These are phyloP conservation scores for Tachina fera DNA, from an alignment of 2,888 invertebrate species.

Conservation along the genomic window DNA sequence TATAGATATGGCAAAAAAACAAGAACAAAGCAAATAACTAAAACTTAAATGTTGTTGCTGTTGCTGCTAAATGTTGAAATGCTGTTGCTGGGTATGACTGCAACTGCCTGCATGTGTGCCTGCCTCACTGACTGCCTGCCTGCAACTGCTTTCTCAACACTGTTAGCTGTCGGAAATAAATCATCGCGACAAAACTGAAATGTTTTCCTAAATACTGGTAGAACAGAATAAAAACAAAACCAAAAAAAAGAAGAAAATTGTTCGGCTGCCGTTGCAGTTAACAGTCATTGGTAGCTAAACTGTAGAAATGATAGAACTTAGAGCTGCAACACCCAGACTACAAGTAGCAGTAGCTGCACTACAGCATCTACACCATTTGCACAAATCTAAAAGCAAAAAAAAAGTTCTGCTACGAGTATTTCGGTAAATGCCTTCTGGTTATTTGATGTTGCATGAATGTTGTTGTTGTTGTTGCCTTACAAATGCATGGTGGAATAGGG, in stretches of 20 bases:
- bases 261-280: constrained; percentile 41
- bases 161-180: constrained; percentile 72
- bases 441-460: constrained; percentile 61
- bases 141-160: constrained; percentile 69
- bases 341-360: constrained; percentile 28
- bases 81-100: constrained; percentile 44
- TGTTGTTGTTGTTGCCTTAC: constrained; percentile 40
- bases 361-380: constrained; percentile 47
- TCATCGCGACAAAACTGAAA: constrained; percentile 72
- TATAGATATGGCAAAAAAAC: constrained; percentile 24
- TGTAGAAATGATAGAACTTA: constrained; percentile 37
- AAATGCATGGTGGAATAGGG: constrained; percentile 59
- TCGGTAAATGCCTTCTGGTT: constrained; percentile 69
- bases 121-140: constrained; percentile 40
- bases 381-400: constrained; percentile 30
- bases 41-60: constrained; percentile 42
- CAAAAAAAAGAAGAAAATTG: neutral
- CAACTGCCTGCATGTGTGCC: constrained; percentile 44
- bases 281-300: constrained; percentile 60
- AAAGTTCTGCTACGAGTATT: constrained; percentile 39
- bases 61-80: constrained; percentile 50
- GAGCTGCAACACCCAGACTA: constrained; percentile 31
- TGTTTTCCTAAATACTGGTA: constrained; percentile 55
- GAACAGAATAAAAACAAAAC: constrained; percentile 34
- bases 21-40: constrained; percentile 54